A percentile compares a stretch with the other conserved stretches of the same genome.
Evolutionary conservation across 2,797 vertebrate genomes (phyloP).

Genomic region (Cossypha heuglini): DNA sequence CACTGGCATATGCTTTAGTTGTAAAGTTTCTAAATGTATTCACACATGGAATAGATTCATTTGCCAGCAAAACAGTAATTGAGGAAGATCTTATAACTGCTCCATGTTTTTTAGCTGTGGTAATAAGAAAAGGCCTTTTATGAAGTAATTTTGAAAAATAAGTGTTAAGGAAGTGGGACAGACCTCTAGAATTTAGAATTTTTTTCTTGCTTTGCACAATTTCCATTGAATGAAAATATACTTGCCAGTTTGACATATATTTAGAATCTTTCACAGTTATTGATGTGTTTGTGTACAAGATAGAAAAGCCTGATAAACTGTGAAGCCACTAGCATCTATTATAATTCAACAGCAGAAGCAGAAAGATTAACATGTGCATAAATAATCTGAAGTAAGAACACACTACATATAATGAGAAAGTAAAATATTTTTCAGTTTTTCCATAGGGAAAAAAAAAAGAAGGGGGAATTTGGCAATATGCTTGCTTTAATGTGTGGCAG

Average conservation of each 20-base stretch:
- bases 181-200: neutral
- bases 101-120: neutral
- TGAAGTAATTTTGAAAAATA: neutral
- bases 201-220: neutral
- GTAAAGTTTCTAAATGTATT: neutral
- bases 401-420: neutral
- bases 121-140: neutral
- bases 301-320: neutral
- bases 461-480: fast-evolving
- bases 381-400: neutral
- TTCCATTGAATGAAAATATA: neutral
- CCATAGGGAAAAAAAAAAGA: neutral
- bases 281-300: neutral
- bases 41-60: neutral
- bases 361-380: neutral
- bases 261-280: neutral
- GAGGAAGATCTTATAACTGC: neutral
- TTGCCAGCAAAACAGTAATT: neutral
- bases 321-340: neutral
- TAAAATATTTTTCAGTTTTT: neutral
- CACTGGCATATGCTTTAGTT: neutral
- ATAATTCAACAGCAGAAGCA: neutral
- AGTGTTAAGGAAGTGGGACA: neutral
- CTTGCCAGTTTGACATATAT: neutral
- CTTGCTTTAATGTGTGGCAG: neutral